Percentiles rank a stretch among this genome's conserved stretches.
These are phyloP conservation scores for Trichosurus vulpecula DNA, from an alignment of 2,797 vertebrate species.

Conservation along the genomic window DNA sequence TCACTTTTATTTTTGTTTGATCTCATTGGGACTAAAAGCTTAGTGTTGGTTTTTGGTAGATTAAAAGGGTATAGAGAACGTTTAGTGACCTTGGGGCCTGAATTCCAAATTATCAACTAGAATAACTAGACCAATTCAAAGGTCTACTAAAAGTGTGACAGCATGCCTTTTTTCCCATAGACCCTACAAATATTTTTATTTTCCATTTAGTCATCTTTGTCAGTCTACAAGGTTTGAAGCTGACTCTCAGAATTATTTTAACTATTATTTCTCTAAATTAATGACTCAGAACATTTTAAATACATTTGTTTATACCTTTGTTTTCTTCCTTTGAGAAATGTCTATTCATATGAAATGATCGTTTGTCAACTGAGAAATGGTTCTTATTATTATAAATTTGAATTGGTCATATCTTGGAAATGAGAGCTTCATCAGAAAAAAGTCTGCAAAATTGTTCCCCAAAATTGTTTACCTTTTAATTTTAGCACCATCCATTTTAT, in stretches of 20 bases:
- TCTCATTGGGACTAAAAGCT: background rate
- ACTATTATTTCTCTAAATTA: background rate
- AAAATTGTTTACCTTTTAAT: background rate
- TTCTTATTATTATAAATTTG: background rate
- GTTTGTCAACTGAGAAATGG: background rate
- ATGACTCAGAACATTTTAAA: background rate
- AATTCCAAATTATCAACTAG: background rate
- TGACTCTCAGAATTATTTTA: background rate
- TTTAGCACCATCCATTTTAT: background rate
- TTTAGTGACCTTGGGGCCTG: background rate
- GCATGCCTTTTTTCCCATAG: background rate
- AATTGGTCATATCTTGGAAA: background rate
- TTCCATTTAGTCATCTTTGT: background rate
- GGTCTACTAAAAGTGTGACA: background rate
- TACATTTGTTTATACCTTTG: background rate
- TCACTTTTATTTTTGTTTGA: background rate
- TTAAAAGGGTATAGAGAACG: background rate
- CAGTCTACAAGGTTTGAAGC: background rate
- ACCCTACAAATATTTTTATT: background rate
- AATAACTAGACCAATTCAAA: background rate
- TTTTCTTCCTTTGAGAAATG: background rate
- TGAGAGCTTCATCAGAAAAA: background rate
- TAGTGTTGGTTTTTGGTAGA: background rate
- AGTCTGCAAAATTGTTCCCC: background rate
- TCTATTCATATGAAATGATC: background rate